phyloP scores from a whole-genome alignment of 2,888 invertebrate species.

The Euphydryas editha region DNA sequence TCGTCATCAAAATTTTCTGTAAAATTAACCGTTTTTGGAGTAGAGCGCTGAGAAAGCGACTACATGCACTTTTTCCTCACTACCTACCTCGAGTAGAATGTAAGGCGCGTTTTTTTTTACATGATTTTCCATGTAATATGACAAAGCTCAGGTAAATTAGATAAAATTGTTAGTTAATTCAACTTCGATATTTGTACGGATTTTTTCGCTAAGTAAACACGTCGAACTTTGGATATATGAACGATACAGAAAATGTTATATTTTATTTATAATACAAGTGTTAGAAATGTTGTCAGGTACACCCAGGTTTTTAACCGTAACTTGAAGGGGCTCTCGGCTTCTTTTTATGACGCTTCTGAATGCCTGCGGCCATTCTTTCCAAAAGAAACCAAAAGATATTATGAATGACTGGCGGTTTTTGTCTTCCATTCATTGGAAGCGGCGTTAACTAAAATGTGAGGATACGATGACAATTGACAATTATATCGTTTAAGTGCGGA shows the following conservation, averaged over 20 bases:
- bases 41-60: too few species aligned
- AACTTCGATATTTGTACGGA: not conserved
- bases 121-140: too few species aligned
- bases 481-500: constrained; percentile 32
- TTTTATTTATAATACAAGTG: constrained; percentile 27
- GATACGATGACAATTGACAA: constrained; percentile 43
- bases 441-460: constrained; percentile 40
- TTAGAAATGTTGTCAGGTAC: constrained; percentile 38
- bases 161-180: too few species aligned
- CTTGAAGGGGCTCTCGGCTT: constrained; percentile 39
- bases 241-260: not conserved
- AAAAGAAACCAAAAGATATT: constrained; percentile 48
- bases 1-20: too few species aligned
- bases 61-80: too few species aligned
- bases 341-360: constrained; percentile 41
- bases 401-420: constrained; percentile 50
- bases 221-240: not conserved
- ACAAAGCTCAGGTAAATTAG: too few species aligned
- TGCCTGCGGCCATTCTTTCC: constrained; percentile 45
- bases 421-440: constrained; percentile 47
- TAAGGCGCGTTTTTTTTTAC: too few species aligned
- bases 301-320: constrained; percentile 36
- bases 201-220: not conserved
- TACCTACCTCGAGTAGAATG: too few species aligned
- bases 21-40: too few species aligned